These are phyloP conservation scores for Leptinotarsa juncta DNA, from an alignment of 2,888 invertebrate genomes.

Conservation along the genomic window DNA sequence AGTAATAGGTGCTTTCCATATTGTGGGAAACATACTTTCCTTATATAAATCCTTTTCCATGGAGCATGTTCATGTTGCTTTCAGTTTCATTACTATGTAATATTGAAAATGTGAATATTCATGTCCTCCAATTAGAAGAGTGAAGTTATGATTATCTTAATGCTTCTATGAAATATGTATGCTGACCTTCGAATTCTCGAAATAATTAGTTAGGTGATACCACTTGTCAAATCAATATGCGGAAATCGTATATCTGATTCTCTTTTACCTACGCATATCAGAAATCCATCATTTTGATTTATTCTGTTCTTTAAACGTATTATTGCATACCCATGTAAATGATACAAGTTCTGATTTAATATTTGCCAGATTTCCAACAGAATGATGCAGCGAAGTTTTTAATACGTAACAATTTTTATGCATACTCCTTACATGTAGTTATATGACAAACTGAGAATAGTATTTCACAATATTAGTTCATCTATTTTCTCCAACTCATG, in stretches of 20 bases:
- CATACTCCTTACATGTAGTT: background rate
- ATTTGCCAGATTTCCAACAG: background rate
- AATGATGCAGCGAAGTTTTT: background rate
- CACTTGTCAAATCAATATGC: background rate
- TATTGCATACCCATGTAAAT: background rate
- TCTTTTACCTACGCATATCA: background rate
- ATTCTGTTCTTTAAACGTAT: background rate
- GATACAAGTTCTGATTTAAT: background rate
- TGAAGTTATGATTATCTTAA: background rate
- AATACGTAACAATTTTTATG: background rate
- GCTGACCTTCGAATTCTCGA: background rate
- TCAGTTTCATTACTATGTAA: background rate
- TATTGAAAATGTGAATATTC: background rate
- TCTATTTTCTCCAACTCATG: background rate
- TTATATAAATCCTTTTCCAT: background rate
- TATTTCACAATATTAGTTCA: background rate
- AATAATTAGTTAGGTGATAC: background rate
- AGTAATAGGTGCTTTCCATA: background rate
- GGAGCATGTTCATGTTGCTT: background rate
- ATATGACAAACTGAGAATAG: background rate
- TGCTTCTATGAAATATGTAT: background rate
- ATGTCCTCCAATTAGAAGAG: background rate
- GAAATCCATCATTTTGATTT: background rate
- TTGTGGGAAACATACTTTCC: background rate
- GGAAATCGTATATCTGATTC: background rate